Percentiles rank a stretch among this genome's conserved stretches.
These are phyloP conservation scores for Mus caroli DNA, from an alignment of 2,797 vertebrate genomes.

Conservation along the genomic window DNA sequence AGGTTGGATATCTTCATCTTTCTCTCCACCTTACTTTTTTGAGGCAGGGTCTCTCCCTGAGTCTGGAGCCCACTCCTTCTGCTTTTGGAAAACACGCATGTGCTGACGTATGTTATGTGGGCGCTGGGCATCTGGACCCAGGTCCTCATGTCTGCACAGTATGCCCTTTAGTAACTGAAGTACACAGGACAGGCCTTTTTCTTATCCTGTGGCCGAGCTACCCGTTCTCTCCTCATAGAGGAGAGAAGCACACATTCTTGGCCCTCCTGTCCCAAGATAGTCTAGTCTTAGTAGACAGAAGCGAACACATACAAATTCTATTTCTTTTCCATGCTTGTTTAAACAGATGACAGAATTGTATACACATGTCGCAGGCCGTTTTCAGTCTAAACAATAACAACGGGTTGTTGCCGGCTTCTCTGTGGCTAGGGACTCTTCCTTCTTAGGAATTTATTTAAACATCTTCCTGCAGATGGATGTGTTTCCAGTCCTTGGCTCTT, in stretches of 20 bases:
- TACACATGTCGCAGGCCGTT: not conserved
- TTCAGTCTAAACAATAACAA: not conserved
- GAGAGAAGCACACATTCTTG: not conserved
- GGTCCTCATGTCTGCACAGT: not conserved
- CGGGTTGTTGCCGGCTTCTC: not conserved
- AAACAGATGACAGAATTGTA: not conserved
- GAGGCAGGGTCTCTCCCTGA: not conserved
- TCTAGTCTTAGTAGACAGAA: not conserved
- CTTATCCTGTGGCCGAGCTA: too few species aligned
- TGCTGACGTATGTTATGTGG: not conserved
- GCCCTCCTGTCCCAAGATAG: not conserved
- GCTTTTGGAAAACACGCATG: not conserved
- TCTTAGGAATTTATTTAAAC: not conserved
- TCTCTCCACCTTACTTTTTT: not conserved
- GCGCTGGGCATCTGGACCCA: not conserved
- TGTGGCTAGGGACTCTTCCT: not conserved
- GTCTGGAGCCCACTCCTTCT: not conserved
- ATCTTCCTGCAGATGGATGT: not conserved
- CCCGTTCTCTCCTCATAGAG: not conserved
- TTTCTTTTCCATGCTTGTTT: conserved; percentile 48
- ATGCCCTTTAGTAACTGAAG: not conserved
- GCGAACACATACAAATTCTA: not conserved
- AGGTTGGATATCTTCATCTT: not conserved
- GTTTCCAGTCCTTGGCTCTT: conserved; percentile 14
- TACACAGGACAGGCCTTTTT: not conserved